Base-by-base conservation (phyloP, 2,888 invertebrate species). In the Metellina segmentata region DNA sequence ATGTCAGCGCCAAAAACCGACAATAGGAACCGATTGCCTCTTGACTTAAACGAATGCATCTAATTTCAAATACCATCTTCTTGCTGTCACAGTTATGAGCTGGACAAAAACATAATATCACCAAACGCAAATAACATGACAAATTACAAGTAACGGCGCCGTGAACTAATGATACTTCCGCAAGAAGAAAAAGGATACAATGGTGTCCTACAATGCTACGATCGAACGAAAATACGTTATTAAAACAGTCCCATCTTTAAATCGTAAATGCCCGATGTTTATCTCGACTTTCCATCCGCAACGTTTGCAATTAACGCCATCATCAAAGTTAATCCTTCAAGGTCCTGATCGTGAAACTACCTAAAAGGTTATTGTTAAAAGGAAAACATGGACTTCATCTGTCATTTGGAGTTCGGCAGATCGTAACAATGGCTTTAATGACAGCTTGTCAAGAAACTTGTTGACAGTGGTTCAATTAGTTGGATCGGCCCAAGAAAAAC, bases 391-490 rank as follows among this genome's bases (percentile, higher is more conserved):
- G 52, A 74, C 74, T 71, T 51, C 74, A 88, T 81, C 74, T 79
- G 88, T 88, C 81, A 81, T 61, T 88, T 88, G 49, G 52, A 51
- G 74, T 51, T 81, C 51, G 34, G 69, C n/a, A 69, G 52, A 16
- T 75, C 69, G 69, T 77, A 89, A 89, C 89, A 89, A 89, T 89
- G 82, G 77, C 70, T 81, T 81, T 81, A 88, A 88, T 88, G 81
- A 88, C 74, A 88, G 75, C 81, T 81, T 88, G 88, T 88, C 75
- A 77, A 81, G 69, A 70, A 16, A 82, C 82, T 82, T 74, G 82
- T 77, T 75, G 89, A 89, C 89, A 89, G 77, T 61, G 82, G 69
- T 74, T 61, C 81, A 88, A 88, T 88, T 88, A 88, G 16, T 75
- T 53, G 61, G 74, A 70, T 53, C 61, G 52, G 69, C 75, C 34